phyloP scores from a whole-genome alignment of 2,797 vertebrate species.

The Paramormyrops hopkinsi region DNA sequence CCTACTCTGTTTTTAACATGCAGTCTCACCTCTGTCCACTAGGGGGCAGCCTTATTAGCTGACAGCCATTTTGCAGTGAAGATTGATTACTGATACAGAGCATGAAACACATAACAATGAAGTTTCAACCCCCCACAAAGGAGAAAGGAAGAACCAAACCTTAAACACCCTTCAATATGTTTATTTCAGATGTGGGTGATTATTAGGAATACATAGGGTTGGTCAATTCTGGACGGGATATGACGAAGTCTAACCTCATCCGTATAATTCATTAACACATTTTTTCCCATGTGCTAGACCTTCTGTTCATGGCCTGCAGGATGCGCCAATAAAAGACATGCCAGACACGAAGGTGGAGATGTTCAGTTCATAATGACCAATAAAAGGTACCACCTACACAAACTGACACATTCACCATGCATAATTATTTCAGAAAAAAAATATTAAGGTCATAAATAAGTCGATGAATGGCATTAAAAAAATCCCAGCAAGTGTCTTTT shows the following conservation, averaged over 20 bases:
- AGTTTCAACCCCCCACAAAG: not conserved
- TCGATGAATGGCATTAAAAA: not conserved
- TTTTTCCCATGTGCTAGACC: not conserved
- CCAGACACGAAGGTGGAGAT: not conserved
- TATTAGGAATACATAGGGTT: not conserved
- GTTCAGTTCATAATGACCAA: not conserved
- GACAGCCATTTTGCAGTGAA: not conserved
- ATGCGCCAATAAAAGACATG: not conserved
- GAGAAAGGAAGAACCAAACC: not conserved
- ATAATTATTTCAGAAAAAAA: not conserved
- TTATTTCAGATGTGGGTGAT: not conserved
- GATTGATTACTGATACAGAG: not conserved
- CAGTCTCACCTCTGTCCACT: not conserved
- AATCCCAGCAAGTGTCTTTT: not conserved
- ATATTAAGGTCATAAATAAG: not conserved
- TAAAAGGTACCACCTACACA: not conserved
- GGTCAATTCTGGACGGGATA: not conserved
- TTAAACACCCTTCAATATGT: not conserved
- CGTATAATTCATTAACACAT: not conserved
- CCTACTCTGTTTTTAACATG: not conserved
- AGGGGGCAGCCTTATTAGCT: not conserved
- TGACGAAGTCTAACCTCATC: not conserved
- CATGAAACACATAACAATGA: not conserved
- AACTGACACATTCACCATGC: not conserved
- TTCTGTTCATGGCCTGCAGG: not conserved